Evolutionary conservation across 23 tunicate genomes (phyloP), one percentile per base, ranked within the genome.

Genomic region (Styela clava): DNA sequence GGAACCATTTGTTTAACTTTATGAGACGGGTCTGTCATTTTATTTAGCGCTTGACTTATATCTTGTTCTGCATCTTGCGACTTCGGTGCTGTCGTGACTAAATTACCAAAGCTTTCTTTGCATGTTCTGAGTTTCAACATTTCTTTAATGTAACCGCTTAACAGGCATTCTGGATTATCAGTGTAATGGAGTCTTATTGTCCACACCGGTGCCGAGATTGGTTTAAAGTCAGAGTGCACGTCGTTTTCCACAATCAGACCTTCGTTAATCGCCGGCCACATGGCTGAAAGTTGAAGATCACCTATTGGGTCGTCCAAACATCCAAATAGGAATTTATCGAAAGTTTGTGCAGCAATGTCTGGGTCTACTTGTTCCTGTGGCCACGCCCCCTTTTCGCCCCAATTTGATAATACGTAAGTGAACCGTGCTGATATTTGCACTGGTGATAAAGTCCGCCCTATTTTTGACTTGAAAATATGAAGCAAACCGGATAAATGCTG

Each of bases 341-440:
- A 93, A 36, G 91, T 76, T 25, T 35, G 77, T 1, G 98, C 86
- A 25, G 90, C 74, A 2, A 69, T 72, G 16, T 93, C 86, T 62
- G 79, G 69, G 63, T 92, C 91, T 18, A 79, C 77, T 35, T 23
- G 83, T 61, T 86, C 80, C 19, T 72, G 44, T 9, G 98, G 98
- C 98, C 98, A 93, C 74, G 67, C 82, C 24, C 90, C 90, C 2
- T 74, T 16, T 22, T 34, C 32, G 3, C 93, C 98, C 98, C 98
- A 93, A 52, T 93, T 86, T 20, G 76, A 72, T 16, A 93, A 31
- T 31, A 81, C 79, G 67, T 87, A 93, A 3, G 98, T 88, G 79
- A 85, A 93, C 36, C 98, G 74, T 7, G 93, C 85, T 7, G 98
- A 88, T 23, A 93, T 86, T 65, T 69, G 63, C 33, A 84, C 56